Conservation (phyloP, 2,113 vertebrate genomes). For the Papio anubis region DNA sequence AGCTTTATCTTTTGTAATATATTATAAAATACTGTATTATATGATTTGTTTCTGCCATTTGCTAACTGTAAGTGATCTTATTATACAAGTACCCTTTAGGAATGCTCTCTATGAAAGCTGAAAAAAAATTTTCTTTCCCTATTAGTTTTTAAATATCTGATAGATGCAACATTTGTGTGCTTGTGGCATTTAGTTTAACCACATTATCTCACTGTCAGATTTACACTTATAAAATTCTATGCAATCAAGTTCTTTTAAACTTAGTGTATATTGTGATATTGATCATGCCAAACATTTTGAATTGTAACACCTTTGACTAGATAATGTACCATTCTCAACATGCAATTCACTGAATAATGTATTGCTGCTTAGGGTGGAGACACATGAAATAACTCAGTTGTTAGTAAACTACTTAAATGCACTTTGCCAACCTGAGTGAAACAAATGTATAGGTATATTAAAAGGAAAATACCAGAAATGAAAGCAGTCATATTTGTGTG, state of each 20-base stretch:
- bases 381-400: slow-evolving; percentile 40
- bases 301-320: neutral
- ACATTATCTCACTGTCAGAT: slow-evolving; percentile 19
- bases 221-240: slow-evolving; percentile 43
- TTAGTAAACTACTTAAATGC: slow-evolving; percentile 52
- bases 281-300: neutral
- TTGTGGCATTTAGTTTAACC: neutral
- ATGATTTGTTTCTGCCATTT: neutral
- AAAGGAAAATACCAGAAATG: slow-evolving; percentile 56
- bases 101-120: neutral
- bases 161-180: neutral
- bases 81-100: neutral
- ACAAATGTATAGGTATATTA: slow-evolving; percentile 33
- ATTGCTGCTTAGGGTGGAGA: neutral
- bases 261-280: neutral
- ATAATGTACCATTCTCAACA: neutral
- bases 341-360: slow-evolving; percentile 8
- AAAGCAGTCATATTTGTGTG: slow-evolving; percentile 47
- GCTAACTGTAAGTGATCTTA: slow-evolving; percentile 45
- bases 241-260: neutral
- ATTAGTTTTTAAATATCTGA: slow-evolving; percentile 45
- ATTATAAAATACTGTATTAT: neutral
- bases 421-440: slow-evolving; percentile 52
- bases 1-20: neutral
- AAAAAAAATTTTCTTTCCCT: slow-evolving; percentile 26